phyloP scores from a whole-genome alignment of 2,888 invertebrate genomes.

The Meliscaeva auricollis region DNA sequence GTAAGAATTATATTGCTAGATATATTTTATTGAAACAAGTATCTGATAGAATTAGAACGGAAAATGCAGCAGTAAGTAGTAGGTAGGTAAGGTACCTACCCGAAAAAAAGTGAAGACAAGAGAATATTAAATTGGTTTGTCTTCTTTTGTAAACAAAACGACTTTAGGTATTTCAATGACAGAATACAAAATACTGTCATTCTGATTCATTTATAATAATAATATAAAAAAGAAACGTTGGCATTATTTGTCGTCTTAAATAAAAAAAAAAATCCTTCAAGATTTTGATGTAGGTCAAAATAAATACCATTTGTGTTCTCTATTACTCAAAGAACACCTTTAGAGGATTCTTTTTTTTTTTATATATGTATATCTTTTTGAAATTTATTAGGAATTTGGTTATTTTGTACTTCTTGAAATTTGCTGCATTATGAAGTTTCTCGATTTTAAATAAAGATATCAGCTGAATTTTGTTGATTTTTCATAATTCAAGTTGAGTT shows the following conservation, averaged over 20 bases:
- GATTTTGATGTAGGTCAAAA: slow-evolving; percentile 11
- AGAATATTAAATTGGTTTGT: slow-evolving; percentile 30
- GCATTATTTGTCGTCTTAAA: slow-evolving; percentile 24
- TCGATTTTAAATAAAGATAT: no score
- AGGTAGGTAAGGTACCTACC: no score
- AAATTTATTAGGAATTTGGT: slow-evolving; percentile 7
- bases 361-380: no score
- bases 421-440: no score
- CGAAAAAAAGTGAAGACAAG: background rate
- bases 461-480: no score
- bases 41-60: slow-evolving; percentile 31
- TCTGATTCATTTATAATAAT: slow-evolving; percentile 18
- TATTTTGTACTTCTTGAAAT: no score
- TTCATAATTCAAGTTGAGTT: no score
- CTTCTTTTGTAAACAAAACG: slow-evolving; percentile 28
- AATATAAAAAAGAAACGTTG: slow-evolving; percentile 19
- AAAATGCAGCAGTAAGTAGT: slow-evolving; percentile 54
- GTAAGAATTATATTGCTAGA: background rate
- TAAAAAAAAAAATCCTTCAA: background rate
- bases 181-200: background rate
- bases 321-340: background rate
- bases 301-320: background rate
- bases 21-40: background rate
- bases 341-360: background rate
- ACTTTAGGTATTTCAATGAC: slow-evolving; percentile 27